Percentiles rank a stretch among this genome's conserved stretches.
phyloP scores from a whole-genome alignment of 2,888 invertebrate genomes.

The Cremastinae sp. region DNA sequence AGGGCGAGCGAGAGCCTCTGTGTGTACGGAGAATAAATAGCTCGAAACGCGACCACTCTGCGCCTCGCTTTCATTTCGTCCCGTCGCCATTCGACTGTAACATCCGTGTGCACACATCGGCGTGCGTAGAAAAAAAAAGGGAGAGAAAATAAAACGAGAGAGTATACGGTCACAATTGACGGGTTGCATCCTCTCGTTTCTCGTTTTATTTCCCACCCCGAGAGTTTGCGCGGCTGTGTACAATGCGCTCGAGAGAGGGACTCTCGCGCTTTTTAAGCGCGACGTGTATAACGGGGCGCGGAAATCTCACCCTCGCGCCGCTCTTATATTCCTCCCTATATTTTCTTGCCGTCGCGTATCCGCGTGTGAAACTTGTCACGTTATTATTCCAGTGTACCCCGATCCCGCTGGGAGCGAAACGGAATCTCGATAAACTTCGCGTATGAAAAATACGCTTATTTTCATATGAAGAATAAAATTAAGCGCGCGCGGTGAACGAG shows the following conservation, averaged over 20 bases:
- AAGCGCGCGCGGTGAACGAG: too few relatives aligned
- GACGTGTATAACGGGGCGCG: conserved; percentile 36
- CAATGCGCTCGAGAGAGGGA: conserved; percentile 45
- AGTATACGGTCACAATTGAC: conserved; percentile 1
- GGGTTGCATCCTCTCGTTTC: conserved; percentile 46
- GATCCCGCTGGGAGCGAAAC: background rate
- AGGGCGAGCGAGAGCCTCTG: background rate
- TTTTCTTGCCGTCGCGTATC: conserved; percentile 11
- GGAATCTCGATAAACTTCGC: background rate
- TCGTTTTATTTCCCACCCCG: conserved; percentile 32
- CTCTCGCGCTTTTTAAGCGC: conserved; percentile 39
- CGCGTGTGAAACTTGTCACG: conserved; percentile 53
- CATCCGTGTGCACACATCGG: background rate
- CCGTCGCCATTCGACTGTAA: conserved; percentile 3
- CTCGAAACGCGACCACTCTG: conserved; percentile 32
- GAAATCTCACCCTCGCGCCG: conserved; percentile 29
- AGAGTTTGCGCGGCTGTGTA: conserved; percentile 37
- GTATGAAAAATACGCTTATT: too few relatives aligned
- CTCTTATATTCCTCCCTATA: conserved; percentile 18
- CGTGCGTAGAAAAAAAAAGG: conserved; percentile 1
- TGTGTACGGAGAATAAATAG: conserved; percentile 41
- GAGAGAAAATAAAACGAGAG: too few relatives aligned
- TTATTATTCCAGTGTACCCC: conserved; percentile 49
- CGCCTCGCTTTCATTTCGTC: conserved; percentile 36
- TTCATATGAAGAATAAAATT: too few relatives aligned